Evolutionary conservation across 2,113 vertebrate genomes (phyloP), one percentile per base, ranked within the genome.

Genomic region (Psephotus haematonotus): DNA sequence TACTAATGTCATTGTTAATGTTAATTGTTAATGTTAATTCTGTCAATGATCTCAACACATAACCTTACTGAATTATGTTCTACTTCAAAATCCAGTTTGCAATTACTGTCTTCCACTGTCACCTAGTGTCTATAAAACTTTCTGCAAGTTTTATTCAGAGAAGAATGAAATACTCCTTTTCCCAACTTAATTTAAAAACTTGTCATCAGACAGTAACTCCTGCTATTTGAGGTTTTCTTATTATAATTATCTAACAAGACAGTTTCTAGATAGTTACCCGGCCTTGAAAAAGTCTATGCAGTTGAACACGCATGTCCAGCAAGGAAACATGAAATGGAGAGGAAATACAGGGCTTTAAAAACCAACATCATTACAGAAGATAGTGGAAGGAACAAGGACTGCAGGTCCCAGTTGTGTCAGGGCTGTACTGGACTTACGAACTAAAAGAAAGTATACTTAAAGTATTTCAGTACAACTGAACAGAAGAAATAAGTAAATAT

Each of bases 101-200:
- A 89, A 33, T 69, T 82, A 47, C 72, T 84, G 68, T 75, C 86
- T 86, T 92, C 55, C 80, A 90, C 60, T 92, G 90, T 92, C 95
- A 94, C 71, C 96, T 95, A 86, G 90, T 82, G 90, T 83, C 22
- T 60, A 92, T 78, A 94, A 88, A 64, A 44, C 55, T 75, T 88
- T 70, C 55, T 94, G 65, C 82, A 93, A 75, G 46, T 33, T 16
- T 44, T 77, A 57, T n/a, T n/a, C 33, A 75, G 15, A 39, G 29
- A 90, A 65, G 3, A 84, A 87, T 18, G 3, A 86, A 86, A 29
- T 17, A 53, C 11, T 27, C 9, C 1, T 35, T 64, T 78, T 6
- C 31, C 9, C 15, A 50, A 53, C 9, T 37, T 74, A 1, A 43
- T 71, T 89, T 6, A 39, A 90, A 82, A 64, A 19, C 9, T 19